Evolutionary conservation across 2,113 vertebrate genomes (phyloP).

Genomic region (Labeo rohita): DNA sequence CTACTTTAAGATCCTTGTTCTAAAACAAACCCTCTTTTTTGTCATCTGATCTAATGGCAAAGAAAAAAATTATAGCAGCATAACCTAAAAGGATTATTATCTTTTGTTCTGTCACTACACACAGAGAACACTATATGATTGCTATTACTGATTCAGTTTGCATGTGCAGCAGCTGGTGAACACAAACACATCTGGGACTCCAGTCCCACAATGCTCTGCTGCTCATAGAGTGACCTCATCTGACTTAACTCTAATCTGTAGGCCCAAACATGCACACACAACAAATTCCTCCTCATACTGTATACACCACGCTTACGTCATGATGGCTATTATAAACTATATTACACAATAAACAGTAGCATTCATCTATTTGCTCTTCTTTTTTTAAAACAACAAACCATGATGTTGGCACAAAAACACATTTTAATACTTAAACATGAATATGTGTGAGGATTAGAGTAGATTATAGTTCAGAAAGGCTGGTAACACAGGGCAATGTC

Average conservation of each 20-base stretch:
- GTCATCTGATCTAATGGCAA: neutral
- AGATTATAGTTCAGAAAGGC: slow-evolving; percentile 31
- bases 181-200: slow-evolving; percentile 17
- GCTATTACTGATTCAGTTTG: neutral
- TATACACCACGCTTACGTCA: neutral
- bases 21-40: neutral
- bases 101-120: neutral
- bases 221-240: neutral
- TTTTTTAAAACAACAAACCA: neutral
- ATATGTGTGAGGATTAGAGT: slow-evolving; percentile 38
- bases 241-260: neutral
- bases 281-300: neutral
- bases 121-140: neutral
- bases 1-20: neutral
- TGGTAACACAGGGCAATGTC: slow-evolving; percentile 10
- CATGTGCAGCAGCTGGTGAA: neutral
- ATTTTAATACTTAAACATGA: neutral
- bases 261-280: neutral
- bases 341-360: neutral
- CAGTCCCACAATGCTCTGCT: slow-evolving; percentile 6
- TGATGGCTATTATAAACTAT: neutral
- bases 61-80: neutral
- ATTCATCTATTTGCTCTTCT: neutral
- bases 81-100: neutral
- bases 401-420: neutral